A percentile compares a stretch with the other conserved stretches of the same genome.
Evolutionary conservation across 2,113 vertebrate species (phyloP).

Genomic region (Halcyon senegalensis): DNA sequence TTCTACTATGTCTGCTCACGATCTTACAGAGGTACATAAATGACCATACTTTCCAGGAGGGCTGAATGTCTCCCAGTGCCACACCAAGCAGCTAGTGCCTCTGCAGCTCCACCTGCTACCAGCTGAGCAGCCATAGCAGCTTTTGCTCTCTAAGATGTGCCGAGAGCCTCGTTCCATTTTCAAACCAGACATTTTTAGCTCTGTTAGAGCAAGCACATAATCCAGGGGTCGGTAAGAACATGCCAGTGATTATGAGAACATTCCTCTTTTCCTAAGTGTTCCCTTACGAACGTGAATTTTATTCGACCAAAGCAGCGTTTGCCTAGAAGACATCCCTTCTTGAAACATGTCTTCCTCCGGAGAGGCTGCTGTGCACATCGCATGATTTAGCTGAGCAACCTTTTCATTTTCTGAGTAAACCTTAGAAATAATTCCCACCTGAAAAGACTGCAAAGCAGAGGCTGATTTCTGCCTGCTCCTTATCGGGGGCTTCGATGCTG

Average conservation of each 20-base stretch:
- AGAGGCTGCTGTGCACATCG: neutral
- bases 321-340: neutral
- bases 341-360: constrained; percentile 64
- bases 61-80: neutral
- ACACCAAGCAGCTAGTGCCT: neutral
- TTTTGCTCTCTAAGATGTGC: neutral
- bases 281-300: neutral
- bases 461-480: neutral
- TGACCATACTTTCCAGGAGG: neutral
- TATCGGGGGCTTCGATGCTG: neutral
- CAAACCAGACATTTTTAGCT: constrained; percentile 32
- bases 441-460: neutral
- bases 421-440: neutral
- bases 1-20: neutral
- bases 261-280: neutral
- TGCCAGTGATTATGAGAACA: neutral
- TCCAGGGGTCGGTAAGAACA: neutral
- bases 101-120: constrained; percentile 47
- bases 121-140: constrained; percentile 29
- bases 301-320: neutral
- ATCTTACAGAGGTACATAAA: neutral
- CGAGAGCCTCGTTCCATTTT: neutral
- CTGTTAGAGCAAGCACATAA: neutral
- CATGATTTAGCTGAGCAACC: neutral
- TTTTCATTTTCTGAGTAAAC: neutral